Evolutionary conservation across 2,797 vertebrate genomes (phyloP).

Genomic region (Tinamus major): DNA sequence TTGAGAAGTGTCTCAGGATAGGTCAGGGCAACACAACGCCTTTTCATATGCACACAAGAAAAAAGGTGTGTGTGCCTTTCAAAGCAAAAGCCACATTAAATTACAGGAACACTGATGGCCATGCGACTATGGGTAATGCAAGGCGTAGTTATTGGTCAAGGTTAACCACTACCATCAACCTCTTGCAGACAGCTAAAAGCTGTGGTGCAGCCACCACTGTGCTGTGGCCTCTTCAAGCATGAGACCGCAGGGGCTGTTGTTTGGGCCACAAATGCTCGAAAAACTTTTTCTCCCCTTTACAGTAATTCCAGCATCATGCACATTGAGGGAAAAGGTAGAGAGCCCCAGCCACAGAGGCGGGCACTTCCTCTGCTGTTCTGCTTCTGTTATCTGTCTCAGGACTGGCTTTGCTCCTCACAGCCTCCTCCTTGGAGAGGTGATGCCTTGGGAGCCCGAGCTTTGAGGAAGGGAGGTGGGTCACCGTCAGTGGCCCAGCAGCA

Average conservation of each 20-base stretch:
- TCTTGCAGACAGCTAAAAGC: not conserved
- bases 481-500: no score
- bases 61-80: not conserved
- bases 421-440: no score
- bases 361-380: not conserved
- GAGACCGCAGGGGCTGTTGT: accelerated
- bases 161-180: constrained; percentile 27
- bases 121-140: constrained; percentile 11
- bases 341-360: accelerated
- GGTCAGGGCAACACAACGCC: not conserved
- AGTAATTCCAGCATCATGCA: not conserved
- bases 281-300: not conserved
- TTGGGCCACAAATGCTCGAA: not conserved
- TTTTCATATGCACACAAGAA: accelerated
- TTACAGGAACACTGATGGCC: not conserved
- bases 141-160: constrained; percentile 9
- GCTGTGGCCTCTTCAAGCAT: not conserved
- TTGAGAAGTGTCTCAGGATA: not conserved
- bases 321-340: not conserved
- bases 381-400: not conserved
- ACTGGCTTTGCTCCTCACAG: not conserved
- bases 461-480: not conserved
- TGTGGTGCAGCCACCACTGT: not conserved
- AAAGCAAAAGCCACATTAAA: not conserved
- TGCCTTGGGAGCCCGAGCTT: not conserved